A percentile compares a stretch with the other conserved stretches of the same genome.
phyloP scores from a whole-genome alignment of 2,888 invertebrate species.

The Agrochola litura region DNA sequence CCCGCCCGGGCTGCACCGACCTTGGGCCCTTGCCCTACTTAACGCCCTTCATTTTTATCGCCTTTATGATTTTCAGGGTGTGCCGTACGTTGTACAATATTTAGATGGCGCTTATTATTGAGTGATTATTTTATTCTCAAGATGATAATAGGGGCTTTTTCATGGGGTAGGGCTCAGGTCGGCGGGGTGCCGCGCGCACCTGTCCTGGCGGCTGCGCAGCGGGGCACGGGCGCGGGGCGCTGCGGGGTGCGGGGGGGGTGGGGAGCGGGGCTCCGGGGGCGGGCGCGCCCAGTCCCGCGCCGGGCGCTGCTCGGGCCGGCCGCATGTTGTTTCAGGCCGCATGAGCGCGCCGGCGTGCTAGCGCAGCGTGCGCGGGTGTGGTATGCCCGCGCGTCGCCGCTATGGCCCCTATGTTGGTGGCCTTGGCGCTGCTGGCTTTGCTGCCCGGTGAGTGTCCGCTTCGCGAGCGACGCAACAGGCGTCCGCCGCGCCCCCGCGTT shows the following conservation, averaged over 20 bases:
- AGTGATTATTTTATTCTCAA: slow-evolving; percentile 67
- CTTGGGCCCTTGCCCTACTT: slow-evolving; percentile 81
- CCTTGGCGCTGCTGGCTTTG: slow-evolving; percentile 87
- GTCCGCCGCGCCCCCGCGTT: slow-evolving; percentile 82
- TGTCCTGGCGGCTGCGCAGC: slow-evolving; percentile 77
- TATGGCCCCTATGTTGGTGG: slow-evolving; percentile 87
- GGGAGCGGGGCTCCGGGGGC: slow-evolving; percentile 73
- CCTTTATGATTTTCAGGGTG: slow-evolving; percentile 49
- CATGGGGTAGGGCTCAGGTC: slow-evolving; percentile 73
- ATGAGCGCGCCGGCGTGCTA: slow-evolving; percentile 89
- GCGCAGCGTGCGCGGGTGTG: slow-evolving; percentile 90
- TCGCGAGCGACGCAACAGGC: slow-evolving; percentile 83
- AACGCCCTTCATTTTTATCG: slow-evolving; percentile 66
- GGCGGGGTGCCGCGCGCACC: slow-evolving; percentile 78
- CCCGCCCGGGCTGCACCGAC: slow-evolving; percentile 80
- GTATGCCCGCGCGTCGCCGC: slow-evolving; percentile 89
- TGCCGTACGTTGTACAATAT: slow-evolving; percentile 41
- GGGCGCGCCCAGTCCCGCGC: slow-evolving; percentile 86
- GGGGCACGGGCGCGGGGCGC: slow-evolving; percentile 72
- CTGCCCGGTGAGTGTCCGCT: slow-evolving; percentile 86
- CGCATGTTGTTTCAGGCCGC: slow-evolving; percentile 81
- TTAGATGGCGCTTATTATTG: slow-evolving; percentile 55
- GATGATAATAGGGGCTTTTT: slow-evolving; percentile 70
- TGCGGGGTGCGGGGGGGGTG: slow-evolving; percentile 62
- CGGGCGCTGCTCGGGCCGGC: slow-evolving; percentile 87